phyloP scores from a whole-genome alignment of 1,140 invertebrate genomes.

The Drosophila prosaltans region DNA sequence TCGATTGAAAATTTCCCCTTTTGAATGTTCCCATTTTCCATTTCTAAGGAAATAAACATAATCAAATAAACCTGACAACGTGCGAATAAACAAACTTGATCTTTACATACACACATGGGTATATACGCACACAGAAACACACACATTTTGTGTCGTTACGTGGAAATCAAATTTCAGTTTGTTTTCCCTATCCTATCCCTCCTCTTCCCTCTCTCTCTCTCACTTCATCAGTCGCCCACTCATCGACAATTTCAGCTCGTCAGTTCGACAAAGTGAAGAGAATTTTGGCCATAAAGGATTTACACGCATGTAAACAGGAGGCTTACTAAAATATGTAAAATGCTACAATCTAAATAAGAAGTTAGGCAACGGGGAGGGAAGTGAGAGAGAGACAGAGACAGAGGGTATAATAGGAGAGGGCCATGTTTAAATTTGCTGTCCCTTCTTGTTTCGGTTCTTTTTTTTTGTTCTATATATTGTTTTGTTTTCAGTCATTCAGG shows the following conservation, averaged over 20 bases:
- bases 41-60: slow-evolving; percentile 67
- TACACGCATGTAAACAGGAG: slow-evolving; percentile 73
- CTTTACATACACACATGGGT: background rate
- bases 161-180: slow-evolving; percentile 67
- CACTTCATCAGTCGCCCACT: background rate
- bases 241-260: slow-evolving; percentile 6
- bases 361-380: background rate
- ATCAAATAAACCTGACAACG: slow-evolving; percentile 70
- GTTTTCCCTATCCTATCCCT: background rate
- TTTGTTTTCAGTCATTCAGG: slow-evolving; percentile 11
- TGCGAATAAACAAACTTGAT: slow-evolving; percentile 52
- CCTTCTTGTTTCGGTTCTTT: slow-evolving; percentile 38
- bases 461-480: background rate
- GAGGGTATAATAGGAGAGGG: slow-evolving; percentile 15
- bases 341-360: slow-evolving; percentile 43
- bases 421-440: slow-evolving; percentile 72
- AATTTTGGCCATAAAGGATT: slow-evolving; percentile 75
- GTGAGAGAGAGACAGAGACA: background rate
- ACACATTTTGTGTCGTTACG: slow-evolving; percentile 42
- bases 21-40: slow-evolving; percentile 12
- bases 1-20: slow-evolving; percentile 10
- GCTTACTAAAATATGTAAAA: slow-evolving; percentile 72
- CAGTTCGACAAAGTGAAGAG: slow-evolving; percentile 34
- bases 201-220: background rate
- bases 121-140: background rate